These are phyloP conservation scores for Gymnothorax javanicus DNA, from an alignment of 2,797 vertebrate species.

Conservation along the genomic window DNA sequence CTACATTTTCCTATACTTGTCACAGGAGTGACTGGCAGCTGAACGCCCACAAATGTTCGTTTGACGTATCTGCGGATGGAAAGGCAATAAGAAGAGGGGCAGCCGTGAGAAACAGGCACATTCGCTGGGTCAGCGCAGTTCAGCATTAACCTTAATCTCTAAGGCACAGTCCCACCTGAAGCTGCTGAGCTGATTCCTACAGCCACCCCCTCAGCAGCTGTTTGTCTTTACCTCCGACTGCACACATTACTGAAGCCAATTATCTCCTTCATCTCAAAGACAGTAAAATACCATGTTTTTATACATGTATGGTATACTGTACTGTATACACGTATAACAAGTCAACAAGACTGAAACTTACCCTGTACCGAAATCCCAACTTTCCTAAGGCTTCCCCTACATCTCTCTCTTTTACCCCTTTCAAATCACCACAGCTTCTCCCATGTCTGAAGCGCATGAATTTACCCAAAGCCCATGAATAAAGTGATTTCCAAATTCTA, in stretches of 20 bases:
- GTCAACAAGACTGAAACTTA: not conserved
- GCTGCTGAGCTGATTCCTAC: not conserved
- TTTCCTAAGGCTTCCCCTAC: not conserved
- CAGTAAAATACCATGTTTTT: too few relatives aligned
- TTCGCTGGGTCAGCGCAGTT: not conserved
- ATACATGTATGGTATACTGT: too few relatives aligned
- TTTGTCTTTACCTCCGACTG: not conserved
- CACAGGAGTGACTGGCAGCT: not conserved
- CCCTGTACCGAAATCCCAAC: not conserved
- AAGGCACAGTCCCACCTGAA: not conserved
- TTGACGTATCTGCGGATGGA: not conserved
- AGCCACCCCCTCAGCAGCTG: not conserved
- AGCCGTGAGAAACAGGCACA: not conserved
- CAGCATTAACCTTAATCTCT: conserved; percentile 7
- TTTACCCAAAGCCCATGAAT: not conserved
- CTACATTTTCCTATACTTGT: not conserved
- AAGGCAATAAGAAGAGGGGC: not conserved
- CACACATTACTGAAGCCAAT: not conserved
- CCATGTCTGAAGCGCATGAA: not conserved
- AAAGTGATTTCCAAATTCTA: not conserved
- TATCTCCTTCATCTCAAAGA: not conserved
- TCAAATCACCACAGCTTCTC: not conserved
- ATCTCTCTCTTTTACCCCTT: not conserved
- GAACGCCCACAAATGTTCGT: not conserved
- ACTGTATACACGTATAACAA: too few relatives aligned